These are phyloP conservation scores for Anadara kagoshimensis DNA, from an alignment of 1,140 invertebrate species.

Conservation along the genomic window DNA sequence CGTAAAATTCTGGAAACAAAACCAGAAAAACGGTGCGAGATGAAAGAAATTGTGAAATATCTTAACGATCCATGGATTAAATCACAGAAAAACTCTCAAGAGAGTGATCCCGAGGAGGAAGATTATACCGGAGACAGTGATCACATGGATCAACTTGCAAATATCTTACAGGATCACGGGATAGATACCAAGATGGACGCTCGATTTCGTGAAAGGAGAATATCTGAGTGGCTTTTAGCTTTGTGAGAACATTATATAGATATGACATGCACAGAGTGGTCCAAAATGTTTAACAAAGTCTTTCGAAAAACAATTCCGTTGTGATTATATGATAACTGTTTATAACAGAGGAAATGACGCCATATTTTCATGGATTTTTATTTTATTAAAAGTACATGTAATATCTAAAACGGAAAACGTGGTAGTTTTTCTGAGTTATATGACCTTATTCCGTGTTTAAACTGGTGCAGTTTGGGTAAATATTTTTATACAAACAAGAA, in stretches of 20 bases:
- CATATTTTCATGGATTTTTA: too few species aligned
- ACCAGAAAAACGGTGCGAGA: constrained; percentile 82
- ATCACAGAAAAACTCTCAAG: constrained; percentile 38
- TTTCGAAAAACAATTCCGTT: too few species aligned
- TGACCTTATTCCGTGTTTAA: too few species aligned
- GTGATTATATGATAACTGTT: too few species aligned
- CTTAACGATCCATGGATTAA: constrained; percentile 82
- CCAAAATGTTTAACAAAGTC: too few species aligned
- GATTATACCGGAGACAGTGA: constrained; percentile 51
- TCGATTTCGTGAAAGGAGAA: constrained; percentile 79
- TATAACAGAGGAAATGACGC: too few species aligned
- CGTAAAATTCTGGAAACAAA: constrained; percentile 84
- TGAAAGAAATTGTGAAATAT: constrained; percentile 86
- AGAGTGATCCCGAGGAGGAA: constrained; percentile 54
- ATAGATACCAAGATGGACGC: constrained; percentile 82
- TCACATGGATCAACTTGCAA: constrained; percentile 79
- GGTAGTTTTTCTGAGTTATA: too few species aligned
- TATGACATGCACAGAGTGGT: too few species aligned
- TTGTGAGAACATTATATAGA: constrained; percentile 42
- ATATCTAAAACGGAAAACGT: too few species aligned
- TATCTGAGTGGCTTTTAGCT: constrained; percentile 82
- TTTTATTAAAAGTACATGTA: too few species aligned
- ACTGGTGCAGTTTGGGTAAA: too few species aligned
- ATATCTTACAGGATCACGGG: constrained; percentile 81
- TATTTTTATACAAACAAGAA: too few species aligned